Evolutionary conservation across 2,888 invertebrate species (phyloP).

Genomic region (Xestia xanthographa): DNA sequence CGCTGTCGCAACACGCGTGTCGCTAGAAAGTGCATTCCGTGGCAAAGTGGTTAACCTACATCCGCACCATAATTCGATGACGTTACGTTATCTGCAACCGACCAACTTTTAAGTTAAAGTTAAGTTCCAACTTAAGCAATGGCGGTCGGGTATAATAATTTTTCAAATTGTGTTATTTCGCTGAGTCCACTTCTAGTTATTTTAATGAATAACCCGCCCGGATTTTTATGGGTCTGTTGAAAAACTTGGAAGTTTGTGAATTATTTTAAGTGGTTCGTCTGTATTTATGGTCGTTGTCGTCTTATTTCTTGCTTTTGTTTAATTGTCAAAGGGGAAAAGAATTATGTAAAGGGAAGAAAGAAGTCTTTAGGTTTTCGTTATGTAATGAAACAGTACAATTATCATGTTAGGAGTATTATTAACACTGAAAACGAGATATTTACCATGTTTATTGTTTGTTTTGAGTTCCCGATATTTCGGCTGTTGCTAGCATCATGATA

Average conservation of each 20-base stretch:
- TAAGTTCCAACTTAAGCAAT: conserved; percentile 60
- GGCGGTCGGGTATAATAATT: conserved; percentile 73
- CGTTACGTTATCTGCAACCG: conserved; percentile 59
- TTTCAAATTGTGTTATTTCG: conserved; percentile 77
- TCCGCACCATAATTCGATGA: conserved; percentile 57
- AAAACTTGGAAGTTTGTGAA: conserved; percentile 61
- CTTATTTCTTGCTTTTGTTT: conserved; percentile 15
- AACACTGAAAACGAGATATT: too few species aligned
- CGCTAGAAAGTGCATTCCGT: too few species aligned
- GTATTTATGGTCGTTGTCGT: conserved; percentile 35
- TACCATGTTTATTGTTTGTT: too few species aligned
- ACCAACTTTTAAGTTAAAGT: conserved; percentile 67
- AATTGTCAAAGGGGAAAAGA: conserved; percentile 3
- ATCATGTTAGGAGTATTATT: background rate
- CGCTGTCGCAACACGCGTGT: too few species aligned
- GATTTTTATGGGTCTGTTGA: conserved; percentile 65
- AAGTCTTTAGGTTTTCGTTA: background rate
- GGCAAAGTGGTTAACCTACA: conserved; percentile 30
- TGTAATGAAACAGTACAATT: background rate
- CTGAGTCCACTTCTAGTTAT: conserved; percentile 73
- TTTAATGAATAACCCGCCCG: conserved; percentile 75
- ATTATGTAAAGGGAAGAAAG: background rate
- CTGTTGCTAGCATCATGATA: too few species aligned
- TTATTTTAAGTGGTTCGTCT: conserved; percentile 46
- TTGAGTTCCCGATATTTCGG: too few species aligned